Conservation (phyloP, 2,888 invertebrate genomes). For the Sminthurides aquaticus region DNA sequence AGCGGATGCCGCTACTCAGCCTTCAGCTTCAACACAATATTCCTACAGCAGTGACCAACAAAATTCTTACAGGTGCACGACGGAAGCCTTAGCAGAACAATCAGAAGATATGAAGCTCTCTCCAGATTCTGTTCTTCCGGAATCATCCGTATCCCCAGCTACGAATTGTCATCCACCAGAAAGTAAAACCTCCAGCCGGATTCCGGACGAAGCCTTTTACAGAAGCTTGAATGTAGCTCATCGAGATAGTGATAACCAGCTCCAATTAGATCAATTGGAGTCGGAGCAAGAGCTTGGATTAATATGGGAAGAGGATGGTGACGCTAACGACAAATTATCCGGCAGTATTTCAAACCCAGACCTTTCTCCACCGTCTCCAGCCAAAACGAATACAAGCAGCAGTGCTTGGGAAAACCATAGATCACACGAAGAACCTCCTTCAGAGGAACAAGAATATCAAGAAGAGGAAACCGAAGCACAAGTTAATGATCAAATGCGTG, state of each 20-base stretch:
- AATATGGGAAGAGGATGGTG: constrained; percentile 70
- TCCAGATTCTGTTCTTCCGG: constrained; percentile 8
- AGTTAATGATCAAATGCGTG: background rate
- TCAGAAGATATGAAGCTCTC: background rate
- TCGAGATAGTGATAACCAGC: constrained; percentile 52
- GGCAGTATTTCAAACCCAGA: background rate
- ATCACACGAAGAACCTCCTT: background rate
- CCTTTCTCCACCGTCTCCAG: constrained; percentile 1
- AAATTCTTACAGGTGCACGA: background rate
- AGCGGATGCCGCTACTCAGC: background rate
- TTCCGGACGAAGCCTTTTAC: constrained; percentile 78
- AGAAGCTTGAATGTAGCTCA: constrained; percentile 80
- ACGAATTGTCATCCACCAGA: background rate
- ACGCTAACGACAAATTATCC: constrained; percentile 8
- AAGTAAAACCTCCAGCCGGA: constrained; percentile 20
- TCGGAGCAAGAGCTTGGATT: constrained; percentile 63
- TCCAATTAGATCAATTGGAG: constrained; percentile 17
- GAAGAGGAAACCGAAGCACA: background rate
- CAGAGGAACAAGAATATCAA: background rate
- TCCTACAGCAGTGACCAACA: background rate
- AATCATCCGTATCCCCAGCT: no score
- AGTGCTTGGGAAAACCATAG: background rate
- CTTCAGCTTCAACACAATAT: no score
- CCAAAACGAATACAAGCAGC: background rate
- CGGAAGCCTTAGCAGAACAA: no score